Conservation (phyloP, 2,113 vertebrate species). For the Phocoena phocoena region DNA sequence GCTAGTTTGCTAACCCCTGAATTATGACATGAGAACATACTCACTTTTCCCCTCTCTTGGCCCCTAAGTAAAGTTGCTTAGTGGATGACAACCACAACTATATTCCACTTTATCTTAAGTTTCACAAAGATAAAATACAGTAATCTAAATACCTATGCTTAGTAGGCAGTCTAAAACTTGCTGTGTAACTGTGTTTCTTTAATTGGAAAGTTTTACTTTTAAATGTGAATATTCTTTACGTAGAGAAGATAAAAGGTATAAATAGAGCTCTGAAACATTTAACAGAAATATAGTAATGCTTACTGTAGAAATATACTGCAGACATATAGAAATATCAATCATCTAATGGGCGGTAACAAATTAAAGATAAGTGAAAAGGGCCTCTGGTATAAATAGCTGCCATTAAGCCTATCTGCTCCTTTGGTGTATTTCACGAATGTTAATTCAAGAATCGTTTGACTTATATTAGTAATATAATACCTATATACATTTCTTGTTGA, state of each 20-base stretch:
- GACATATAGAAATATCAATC: neutral
- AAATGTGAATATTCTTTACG: neutral
- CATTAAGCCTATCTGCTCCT: neutral
- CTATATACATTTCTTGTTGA: neutral
- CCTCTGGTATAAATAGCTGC: neutral
- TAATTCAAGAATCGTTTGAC: conserved; percentile 22
- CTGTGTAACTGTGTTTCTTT: conserved; percentile 28
- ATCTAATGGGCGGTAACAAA: neutral
- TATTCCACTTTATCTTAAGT: neutral
- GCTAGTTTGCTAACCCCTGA: neutral
- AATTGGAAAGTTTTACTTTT: conserved; percentile 41
- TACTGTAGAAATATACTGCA: neutral
- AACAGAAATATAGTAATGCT: neutral
- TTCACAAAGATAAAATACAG: conserved; percentile 35
- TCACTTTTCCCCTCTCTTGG: neutral
- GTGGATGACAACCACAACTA: neutral
- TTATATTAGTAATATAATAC: conserved; percentile 16
- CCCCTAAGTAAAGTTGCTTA: neutral
- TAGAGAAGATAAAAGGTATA: conserved; percentile 38
- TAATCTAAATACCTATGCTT: conserved; percentile 32
- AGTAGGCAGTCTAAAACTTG: conserved; percentile 9
- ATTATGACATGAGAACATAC: neutral
- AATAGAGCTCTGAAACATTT: conserved; percentile 27
- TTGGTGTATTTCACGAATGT: neutral
- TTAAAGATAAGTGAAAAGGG: neutral